Evolutionary conservation across 2,888 invertebrate species (phyloP), one percentile per base, ranked within the genome.

Genomic region (Rhyacophila evoluta): DNA sequence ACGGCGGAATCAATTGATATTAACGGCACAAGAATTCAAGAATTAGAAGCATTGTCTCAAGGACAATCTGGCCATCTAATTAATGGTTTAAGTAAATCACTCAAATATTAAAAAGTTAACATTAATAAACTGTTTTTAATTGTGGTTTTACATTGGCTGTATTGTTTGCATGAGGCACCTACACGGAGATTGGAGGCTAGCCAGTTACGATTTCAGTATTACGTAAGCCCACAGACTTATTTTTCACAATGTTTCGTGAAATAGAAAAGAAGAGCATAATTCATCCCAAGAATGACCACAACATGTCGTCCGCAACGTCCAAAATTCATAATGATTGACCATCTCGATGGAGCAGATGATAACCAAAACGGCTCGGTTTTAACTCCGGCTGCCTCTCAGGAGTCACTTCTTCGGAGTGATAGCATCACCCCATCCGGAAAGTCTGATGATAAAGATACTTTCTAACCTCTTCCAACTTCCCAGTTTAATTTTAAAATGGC

Each of bases 281-380:
- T n/a, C 81, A 28, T 74, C 75, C 33, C 72, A 72, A 33, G 81
- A 79, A 68, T 68, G 6, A 15, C 78, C 37, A 75, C 69, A 27
- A 36, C 5, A 69, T 19, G 19, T 33, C 39, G 10, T n/a, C 38
- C 75, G 15, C 77, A 70, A 27, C 33, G 77, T 37, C 80, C 82
- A 1, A 80, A 82, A 72, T 82, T 82, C 77, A 70, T 79, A 67
- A 80, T 82, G 82, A 80, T 80, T 4, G 79, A 82, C 70, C 77
- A 80, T 39, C 39, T 78, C 55, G 79, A 80, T 33, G 72, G 69
- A 37, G 28, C 71, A 11, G 74, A 72, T 11, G 72, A 68, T 38
- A 28, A 71, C 2, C 71, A 37, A 10, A 6, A 15, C 11, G 38
- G 39, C n/a, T 12, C 27, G 67, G 10, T 36, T 55, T 27, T 74